phyloP scores from a whole-genome alignment of 1,140 invertebrate species.

The Acyrthosiphon pisum region DNA sequence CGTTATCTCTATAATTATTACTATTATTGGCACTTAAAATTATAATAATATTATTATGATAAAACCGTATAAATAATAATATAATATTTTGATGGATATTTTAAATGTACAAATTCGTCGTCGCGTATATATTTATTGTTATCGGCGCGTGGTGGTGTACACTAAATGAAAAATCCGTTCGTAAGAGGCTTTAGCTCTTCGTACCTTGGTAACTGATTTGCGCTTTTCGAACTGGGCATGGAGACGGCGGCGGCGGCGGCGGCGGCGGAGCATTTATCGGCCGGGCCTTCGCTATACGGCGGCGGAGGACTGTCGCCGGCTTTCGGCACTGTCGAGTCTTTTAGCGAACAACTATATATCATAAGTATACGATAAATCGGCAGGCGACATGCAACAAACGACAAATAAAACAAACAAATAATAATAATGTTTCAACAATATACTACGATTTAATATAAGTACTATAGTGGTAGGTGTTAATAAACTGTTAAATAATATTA shows the following conservation, averaged over 20 bases:
- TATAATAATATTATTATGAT: neutral
- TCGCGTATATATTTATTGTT: neutral
- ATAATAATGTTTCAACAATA: neutral
- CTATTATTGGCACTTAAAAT: neutral
- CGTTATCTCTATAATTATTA: neutral
- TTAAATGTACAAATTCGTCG: neutral
- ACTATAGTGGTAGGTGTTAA: neutral
- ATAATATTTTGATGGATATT: neutral
- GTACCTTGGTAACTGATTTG: conserved; percentile 59
- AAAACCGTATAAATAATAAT: neutral
- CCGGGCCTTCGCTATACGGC: conserved; percentile 59
- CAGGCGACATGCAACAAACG: conserved; percentile 28
- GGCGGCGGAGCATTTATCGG: neutral
- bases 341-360: conserved; percentile 53
- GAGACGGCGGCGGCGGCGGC: neutral
- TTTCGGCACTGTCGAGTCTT: conserved; percentile 55
- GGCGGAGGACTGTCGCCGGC: conserved; percentile 60
- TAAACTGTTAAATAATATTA: neutral
- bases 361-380: neutral
- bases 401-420: neutral
- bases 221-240: conserved; percentile 38
- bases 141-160: neutral
- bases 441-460: neutral
- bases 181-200: conserved; percentile 57
- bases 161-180: conserved; percentile 59